phyloP scores from a whole-genome alignment of 2,797 vertebrate species.

The Lithobates sylvaticus region DNA sequence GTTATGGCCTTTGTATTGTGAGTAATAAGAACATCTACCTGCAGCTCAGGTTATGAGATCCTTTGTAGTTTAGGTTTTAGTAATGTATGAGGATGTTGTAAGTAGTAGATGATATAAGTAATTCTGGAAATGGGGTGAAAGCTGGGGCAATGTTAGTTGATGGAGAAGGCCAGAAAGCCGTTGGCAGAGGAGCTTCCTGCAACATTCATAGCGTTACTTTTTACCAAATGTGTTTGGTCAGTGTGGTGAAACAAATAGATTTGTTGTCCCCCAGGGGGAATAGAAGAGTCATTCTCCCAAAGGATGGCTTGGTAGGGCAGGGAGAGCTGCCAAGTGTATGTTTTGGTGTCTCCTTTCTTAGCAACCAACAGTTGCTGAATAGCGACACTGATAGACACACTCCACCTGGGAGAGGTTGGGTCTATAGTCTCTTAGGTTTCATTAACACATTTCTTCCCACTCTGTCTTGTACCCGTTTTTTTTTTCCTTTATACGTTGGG shows the following conservation, averaged over 20 bases:
- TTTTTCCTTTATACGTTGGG: neutral
- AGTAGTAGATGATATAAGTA: too few relatives aligned
- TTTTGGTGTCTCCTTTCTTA: constrained; percentile 56
- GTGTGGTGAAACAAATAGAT: neutral
- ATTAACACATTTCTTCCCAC: constrained; percentile 18
- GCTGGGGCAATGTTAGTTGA: too few relatives aligned
- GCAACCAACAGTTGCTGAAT: constrained; percentile 30
- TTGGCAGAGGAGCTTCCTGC: too few relatives aligned
- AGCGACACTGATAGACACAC: constrained; percentile 9
- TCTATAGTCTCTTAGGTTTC: neutral
- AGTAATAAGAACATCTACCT: too few relatives aligned
- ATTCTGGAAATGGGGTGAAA: too few relatives aligned
- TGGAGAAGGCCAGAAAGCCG: too few relatives aligned
- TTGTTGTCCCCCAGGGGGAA: neutral
- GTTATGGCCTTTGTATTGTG: too few relatives aligned
- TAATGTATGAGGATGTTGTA: too few relatives aligned
- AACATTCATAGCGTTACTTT: too few relatives aligned
- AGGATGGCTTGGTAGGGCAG: neutral
- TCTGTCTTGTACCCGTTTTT: neutral
- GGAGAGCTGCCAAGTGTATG: constrained; percentile 45
- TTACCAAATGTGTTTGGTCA: too few relatives aligned
- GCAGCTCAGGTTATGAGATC: too few relatives aligned
- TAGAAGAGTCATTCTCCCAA: neutral
- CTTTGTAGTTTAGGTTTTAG: too few relatives aligned
- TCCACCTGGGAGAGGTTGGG: constrained; percentile 10